Evolutionary conservation across 1,140 invertebrate species (phyloP).

Genomic region (Bombus pascuorum): DNA sequence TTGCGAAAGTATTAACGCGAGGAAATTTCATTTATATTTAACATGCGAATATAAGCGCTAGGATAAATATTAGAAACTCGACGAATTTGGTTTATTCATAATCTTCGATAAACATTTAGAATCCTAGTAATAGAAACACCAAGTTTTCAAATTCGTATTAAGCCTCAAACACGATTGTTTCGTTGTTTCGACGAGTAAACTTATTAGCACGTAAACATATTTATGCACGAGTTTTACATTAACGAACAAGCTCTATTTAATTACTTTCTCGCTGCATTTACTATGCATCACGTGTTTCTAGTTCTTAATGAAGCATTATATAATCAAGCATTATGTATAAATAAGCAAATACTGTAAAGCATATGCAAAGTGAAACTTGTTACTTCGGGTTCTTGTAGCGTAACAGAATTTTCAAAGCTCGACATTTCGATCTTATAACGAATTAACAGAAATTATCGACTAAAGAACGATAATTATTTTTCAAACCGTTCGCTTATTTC

Average conservation of each 20-base stretch:
- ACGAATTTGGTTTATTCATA: neutral
- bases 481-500: neutral
- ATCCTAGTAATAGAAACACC: too few species aligned
- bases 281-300: neutral
- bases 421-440: too few species aligned
- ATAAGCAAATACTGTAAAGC: neutral
- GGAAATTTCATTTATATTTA: neutral
- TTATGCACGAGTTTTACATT: neutral
- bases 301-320: neutral
- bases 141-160: too few species aligned
- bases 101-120: neutral
- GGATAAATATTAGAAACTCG: neutral
- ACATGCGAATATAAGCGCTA: neutral
- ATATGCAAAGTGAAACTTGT: neutral
- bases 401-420: neutral
- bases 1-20: neutral
- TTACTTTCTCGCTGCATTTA: neutral
- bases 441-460: neutral
- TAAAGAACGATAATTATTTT: neutral
- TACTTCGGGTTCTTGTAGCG: too few species aligned
- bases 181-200: neutral
- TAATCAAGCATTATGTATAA: neutral
- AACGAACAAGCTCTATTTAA: neutral
- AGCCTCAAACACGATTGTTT: neutral
- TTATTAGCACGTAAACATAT: neutral